Evolutionary conservation across 2,113 vertebrate species (phyloP).

Genomic region (Melanostigma gelatinosum): DNA sequence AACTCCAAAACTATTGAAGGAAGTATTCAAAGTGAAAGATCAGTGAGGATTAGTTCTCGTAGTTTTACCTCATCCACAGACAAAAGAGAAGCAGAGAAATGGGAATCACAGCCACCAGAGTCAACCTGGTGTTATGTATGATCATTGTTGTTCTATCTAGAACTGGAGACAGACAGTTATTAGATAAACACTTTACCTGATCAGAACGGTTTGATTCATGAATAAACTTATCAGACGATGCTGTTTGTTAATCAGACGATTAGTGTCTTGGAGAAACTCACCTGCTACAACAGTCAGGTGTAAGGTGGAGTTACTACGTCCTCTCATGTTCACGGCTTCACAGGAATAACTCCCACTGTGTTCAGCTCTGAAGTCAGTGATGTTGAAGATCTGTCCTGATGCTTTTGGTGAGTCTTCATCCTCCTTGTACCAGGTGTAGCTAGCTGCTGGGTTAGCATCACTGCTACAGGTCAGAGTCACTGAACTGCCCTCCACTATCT

Average conservation of each 20-base stretch:
- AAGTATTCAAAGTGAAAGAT: neutral
- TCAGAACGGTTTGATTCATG: neutral
- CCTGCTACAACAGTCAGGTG: neutral
- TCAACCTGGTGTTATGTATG: neutral
- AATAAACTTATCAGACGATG: neutral
- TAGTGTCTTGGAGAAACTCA: too few species aligned
- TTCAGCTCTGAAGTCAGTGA: too few species aligned
- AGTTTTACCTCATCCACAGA: slow-evolving; percentile 13
- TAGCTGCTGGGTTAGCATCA: too few species aligned
- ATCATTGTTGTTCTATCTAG: neutral
- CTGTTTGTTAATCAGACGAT: too few species aligned
- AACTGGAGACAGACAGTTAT: neutral
- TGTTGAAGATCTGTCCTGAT: too few species aligned
- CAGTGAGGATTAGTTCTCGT: neutral
- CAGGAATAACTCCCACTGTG: too few species aligned
- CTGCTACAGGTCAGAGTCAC: too few species aligned
- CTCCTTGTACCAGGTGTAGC: too few species aligned
- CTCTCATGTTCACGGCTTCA: too few species aligned
- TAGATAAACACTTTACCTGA: neutral
- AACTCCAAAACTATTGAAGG: neutral
- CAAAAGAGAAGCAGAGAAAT: neutral
- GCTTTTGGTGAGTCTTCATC: too few species aligned
- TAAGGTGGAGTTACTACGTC: too few species aligned
- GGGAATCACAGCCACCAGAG: neutral
- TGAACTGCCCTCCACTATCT: too few species aligned